Evolutionary conservation across 2,113 vertebrate genomes (phyloP), one percentile per base, ranked within the genome.

Genomic region (Papio anubis): DNA sequence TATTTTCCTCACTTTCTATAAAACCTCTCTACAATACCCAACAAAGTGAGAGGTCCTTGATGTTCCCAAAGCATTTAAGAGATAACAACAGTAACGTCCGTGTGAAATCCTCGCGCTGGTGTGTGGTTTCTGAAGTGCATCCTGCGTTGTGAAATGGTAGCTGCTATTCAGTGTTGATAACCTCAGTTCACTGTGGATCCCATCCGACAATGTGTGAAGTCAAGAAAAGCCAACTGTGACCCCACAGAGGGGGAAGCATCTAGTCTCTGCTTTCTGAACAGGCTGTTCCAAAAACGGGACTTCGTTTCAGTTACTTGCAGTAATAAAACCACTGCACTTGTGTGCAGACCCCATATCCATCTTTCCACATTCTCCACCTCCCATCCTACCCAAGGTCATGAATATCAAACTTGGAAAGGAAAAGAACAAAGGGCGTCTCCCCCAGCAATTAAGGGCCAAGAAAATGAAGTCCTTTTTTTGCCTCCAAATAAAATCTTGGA

Each of bases 401-500:
- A 94, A 81, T 81, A 95, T 52, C 80, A 84, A 90, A 94, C 59
- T 93, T 85, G 94, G 96, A 90, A 94, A 86, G 52, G 83, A 92
- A 83, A 81, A 35, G 85, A 23, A 27, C 2, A 66, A 88, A 92
- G 80, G 57, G 35, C 12, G 1, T 32, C 72, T 94, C 89, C 93
- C 81, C 70, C n/a, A 2, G 45, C n/a, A 10, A 59, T 38, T 17
- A 68, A 59, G 73, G 48, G 90, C 98, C 95, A 96, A 96, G 96
- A 94, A 92, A 94, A 85, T 80, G 32, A 38, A 82, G 43, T 79
- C 38, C 20, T 97, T 97, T 96, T 88, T 94, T 75, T 70, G 59
- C 78, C 84, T 97, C 93, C 96, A 94, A 85, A 78, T 79, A 82
- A 96, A 93, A 97, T 45, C 90, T 95, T 94, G 94, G 92, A 88